Evolutionary conservation across 2,888 invertebrate species (phyloP), one percentile per base, ranked within the genome.

Genomic region (Heteropelma amictum): DNA sequence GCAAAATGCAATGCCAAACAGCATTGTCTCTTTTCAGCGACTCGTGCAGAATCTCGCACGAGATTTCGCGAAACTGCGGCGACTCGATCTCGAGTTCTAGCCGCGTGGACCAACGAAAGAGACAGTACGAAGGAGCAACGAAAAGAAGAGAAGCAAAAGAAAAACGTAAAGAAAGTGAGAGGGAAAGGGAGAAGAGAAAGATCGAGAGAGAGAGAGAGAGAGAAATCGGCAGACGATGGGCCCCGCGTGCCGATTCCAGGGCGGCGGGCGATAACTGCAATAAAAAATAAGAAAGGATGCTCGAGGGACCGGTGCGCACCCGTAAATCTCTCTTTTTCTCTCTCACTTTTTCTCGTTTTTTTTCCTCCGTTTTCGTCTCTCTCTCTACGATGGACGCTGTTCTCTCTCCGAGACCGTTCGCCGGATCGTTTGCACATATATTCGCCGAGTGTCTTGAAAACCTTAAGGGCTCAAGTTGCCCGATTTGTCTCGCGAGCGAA

Each of bases 251-350:
- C 78, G 78, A 78, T 78, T 78, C 71, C 74, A 61, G 73, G 74
- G 73, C 76, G 76, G 74, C 76, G 76, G 74, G 74, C 76, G 78
- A 78, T 78, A 78, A 78, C 74, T 74, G 70, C 77, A 77, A 76
- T 79, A 76, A 77, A 77, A 75, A 75, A 77, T 65, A 76, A 73
- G 71, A 76, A 72, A 78, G 74, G 73, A 65, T 76, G 73, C 80
- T 80, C 78, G 78, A 84, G 81, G 82, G 84, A 81, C 82, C 81
- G 80, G 79, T 83, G 83, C 82, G 80, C 80, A 85, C 80, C 83
- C 84, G 83, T 84, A 84, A 87, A 86, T 86, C 84, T 85, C 82
- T 82, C 75, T 21, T 45, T 70, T 68, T 73, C 70, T 76, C 76
- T 73, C 64, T 85, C 82, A 83, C 74, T 68, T 35, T 54, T 60